Percentiles rank a stretch among this genome's conserved stretches.
phyloP scores from a whole-genome alignment of 1,140 invertebrate genomes.

The Laodelphax striatellus region DNA sequence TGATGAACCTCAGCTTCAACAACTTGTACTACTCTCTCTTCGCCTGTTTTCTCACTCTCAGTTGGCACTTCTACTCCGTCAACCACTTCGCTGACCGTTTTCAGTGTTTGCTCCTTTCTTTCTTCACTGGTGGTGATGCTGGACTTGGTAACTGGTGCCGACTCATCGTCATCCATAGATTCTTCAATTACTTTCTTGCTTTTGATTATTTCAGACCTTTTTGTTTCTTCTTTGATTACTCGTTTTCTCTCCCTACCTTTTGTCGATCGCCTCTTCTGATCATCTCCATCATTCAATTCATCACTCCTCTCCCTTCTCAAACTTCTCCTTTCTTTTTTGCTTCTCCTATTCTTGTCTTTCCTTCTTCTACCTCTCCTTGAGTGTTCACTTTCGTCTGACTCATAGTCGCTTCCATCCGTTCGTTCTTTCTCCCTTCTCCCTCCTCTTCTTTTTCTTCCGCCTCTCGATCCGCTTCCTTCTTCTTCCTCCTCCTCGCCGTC shows the following conservation, averaged over 20 bases:
- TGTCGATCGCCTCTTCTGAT: background rate
- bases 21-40: slow-evolving; percentile 14
- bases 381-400: no score
- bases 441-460: slow-evolving; percentile 1
- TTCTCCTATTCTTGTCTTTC: slow-evolving; percentile 1
- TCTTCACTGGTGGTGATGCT: slow-evolving; percentile 11
- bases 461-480: slow-evolving; percentile 1
- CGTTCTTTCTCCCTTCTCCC: slow-evolving; percentile 8
- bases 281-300: slow-evolving; percentile 5
- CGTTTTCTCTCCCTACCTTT: slow-evolving; percentile 26
- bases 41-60: slow-evolving; percentile 21
- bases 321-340: slow-evolving; percentile 24
- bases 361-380: slow-evolving; percentile 7
- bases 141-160: slow-evolving; percentile 2
- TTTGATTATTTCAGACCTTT: slow-evolving; percentile 8
- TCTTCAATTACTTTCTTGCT: slow-evolving; percentile 13
- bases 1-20: slow-evolving; percentile 8
- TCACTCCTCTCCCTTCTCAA: slow-evolving; percentile 1
- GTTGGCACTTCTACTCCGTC: background rate
- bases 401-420: slow-evolving; percentile 5
- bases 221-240: slow-evolving; percentile 13
- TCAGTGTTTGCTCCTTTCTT: slow-evolving; percentile 9
- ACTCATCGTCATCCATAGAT: slow-evolving; percentile 6
- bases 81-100: slow-evolving; percentile 5
- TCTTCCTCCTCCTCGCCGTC: background rate